Evolutionary conservation across 2,113 vertebrate genomes (phyloP).

Genomic region (Poecilia latipinna): DNA sequence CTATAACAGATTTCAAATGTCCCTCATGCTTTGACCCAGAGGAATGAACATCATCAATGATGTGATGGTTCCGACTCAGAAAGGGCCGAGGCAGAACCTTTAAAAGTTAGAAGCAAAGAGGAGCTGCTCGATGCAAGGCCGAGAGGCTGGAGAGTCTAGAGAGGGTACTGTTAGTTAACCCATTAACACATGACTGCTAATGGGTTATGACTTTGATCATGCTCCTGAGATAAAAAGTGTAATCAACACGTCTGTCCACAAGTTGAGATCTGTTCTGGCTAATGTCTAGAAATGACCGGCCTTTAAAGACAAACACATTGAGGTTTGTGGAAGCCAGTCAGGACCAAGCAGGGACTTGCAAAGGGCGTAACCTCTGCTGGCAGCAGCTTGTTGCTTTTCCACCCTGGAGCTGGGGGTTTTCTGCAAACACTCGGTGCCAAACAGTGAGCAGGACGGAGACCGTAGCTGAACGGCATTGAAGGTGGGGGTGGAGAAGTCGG

Average conservation of each 20-base stretch:
- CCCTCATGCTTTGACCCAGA: constrained; percentile 47
- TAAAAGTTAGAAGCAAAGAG: constrained; percentile 73
- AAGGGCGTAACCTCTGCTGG: constrained; percentile 19
- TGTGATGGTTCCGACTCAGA: constrained; percentile 61
- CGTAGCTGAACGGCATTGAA: constrained; percentile 31
- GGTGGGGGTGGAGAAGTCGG: no score
- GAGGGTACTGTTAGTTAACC: no score
- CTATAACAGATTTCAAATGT: constrained; percentile 60
- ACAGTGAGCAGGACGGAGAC: constrained; percentile 48
- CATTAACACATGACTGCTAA: constrained; percentile 55
- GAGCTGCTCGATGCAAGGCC: constrained; percentile 49
- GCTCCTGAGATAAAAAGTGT: constrained; percentile 62
- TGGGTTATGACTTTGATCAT: constrained; percentile 64
- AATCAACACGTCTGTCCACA: constrained; percentile 65
- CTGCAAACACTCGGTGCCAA: constrained; percentile 60
- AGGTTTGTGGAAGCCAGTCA: constrained; percentile 35
- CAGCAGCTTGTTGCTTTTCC: constrained; percentile 28
- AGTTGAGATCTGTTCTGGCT: constrained; percentile 61
- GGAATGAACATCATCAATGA: constrained; percentile 54
- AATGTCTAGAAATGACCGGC: constrained; percentile 61
- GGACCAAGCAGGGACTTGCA: constrained; percentile 36
- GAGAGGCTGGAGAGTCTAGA: not conserved
- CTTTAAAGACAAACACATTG: constrained; percentile 59
- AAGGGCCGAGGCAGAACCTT: constrained; percentile 60
- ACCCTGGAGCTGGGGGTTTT: constrained; percentile 25